A percentile compares a stretch with the other conserved stretches of the same genome.
phyloP scores from a whole-genome alignment of 2,797 vertebrate species.

The Acanthurus lineatus region DNA sequence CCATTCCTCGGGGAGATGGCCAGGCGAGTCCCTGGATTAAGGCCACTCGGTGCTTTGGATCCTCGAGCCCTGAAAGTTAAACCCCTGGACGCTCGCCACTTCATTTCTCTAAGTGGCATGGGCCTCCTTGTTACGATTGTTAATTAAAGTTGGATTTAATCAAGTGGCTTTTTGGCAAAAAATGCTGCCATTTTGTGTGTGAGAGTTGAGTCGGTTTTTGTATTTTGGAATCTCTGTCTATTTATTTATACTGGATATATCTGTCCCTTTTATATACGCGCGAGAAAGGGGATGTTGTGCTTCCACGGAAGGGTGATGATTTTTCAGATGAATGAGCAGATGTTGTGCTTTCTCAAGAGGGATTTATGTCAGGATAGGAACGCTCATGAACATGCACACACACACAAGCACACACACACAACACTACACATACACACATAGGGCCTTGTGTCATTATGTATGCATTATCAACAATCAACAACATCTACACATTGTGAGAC shows the following conservation, averaged over 20 bases:
- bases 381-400: conserved; percentile 38
- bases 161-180: conserved; percentile 69
- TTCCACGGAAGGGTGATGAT: conserved; percentile 31
- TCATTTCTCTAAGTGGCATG: conserved; percentile 79
- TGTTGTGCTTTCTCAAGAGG: conserved; percentile 77
- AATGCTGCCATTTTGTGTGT: conserved; percentile 32
- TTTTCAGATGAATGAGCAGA: conserved; percentile 76
- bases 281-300: conserved; percentile 61
- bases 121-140: conserved; percentile 72
- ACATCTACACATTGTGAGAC: conserved; percentile 18
- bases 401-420: conserved; percentile 33
- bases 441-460: no score
- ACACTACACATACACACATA: no score
- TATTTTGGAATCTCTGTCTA: conserved; percentile 15
- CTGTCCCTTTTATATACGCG: conserved; percentile 1
- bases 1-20: conserved; percentile 69
- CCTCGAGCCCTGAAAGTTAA: conserved; percentile 71
- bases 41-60: conserved; percentile 76
- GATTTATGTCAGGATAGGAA: conserved; percentile 75
- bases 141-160: conserved; percentile 82
- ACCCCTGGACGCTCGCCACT: conserved; percentile 78
- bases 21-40: conserved; percentile 82
- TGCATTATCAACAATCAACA: no score
- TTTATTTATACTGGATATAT: conserved; percentile 20
- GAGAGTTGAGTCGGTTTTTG: conserved; percentile 24